These are phyloP conservation scores for Indri indri DNA, from an alignment of 2,113 vertebrate genomes.

Conservation along the genomic window DNA sequence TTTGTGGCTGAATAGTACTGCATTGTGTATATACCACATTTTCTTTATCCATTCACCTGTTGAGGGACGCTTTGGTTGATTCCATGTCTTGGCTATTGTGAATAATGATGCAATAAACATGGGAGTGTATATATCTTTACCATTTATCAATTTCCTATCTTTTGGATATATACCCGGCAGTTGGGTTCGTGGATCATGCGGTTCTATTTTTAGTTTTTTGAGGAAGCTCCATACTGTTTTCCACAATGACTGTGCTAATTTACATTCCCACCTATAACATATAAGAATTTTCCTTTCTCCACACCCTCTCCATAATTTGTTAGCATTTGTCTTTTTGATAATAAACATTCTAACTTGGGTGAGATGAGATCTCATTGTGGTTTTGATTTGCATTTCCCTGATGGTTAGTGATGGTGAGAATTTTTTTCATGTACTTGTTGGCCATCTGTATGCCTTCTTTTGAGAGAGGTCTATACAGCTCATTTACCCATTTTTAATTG, in stretches of 20 bases:
- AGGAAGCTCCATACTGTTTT: neutral
- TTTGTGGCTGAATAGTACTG: neutral
- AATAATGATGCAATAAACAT: neutral
- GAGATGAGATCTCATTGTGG: neutral
- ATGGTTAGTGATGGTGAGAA: neutral
- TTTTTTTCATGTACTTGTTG: neutral
- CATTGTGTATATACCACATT: neutral
- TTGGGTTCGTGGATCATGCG: neutral
- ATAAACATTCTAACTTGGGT: neutral
- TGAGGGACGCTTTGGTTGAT: neutral
- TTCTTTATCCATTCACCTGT: neutral
- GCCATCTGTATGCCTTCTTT: neutral
- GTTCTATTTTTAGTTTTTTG: neutral
- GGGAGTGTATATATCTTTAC: neutral
- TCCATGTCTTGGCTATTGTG: neutral
- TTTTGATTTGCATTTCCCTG: neutral
- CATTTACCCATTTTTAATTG: neutral
- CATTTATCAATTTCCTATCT: neutral
- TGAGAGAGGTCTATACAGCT: neutral
- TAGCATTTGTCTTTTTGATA: neutral
- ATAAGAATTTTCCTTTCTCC: neutral
- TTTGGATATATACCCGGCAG: neutral
- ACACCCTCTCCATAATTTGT: neutral
- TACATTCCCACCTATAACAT: neutral
- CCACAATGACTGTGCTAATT: neutral